Conservation (phyloP, 2,113 vertebrate species). For the Osmerus eperlanus region DNA sequence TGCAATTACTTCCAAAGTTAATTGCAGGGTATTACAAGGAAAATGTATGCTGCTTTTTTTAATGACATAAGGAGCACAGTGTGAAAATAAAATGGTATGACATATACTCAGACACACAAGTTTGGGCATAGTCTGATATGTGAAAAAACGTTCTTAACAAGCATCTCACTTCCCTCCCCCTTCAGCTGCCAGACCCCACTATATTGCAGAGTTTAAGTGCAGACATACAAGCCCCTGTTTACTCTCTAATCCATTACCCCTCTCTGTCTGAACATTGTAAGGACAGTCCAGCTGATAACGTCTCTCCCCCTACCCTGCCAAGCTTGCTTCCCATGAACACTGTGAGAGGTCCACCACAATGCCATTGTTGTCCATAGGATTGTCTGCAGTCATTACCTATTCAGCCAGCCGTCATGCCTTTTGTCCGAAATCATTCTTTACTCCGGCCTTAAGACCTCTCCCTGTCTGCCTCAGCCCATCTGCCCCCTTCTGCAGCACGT, state of each 20-base stretch:
- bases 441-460: constrained; percentile 50
- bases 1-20: constrained; percentile 51
- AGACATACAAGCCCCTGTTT: constrained; percentile 42
- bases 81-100: too few species aligned
- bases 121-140: not conserved
- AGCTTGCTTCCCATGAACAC: constrained; percentile 51
- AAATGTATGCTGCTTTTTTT: constrained; percentile 27
- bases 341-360: constrained; percentile 58
- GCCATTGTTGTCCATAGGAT: constrained; percentile 69
- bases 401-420: constrained; percentile 63
- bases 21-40: constrained; percentile 53
- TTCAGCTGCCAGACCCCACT: constrained; percentile 28
- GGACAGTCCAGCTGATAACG: constrained; percentile 58
- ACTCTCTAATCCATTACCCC: constrained; percentile 43
- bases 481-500: constrained; percentile 57
- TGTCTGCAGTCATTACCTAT: constrained; percentile 64
- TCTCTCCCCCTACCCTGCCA: constrained; percentile 23
- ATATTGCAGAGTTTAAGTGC: constrained; percentile 37
- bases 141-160: not conserved
- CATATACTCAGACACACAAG: not conserved
- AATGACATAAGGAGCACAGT: too few species aligned
- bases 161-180: not conserved
- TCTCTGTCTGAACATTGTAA: constrained; percentile 47
- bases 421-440: constrained; percentile 68
- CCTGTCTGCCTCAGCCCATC: constrained; percentile 57